Conservation (phyloP, 2,113 vertebrate species). For the Sus scrofa region DNA sequence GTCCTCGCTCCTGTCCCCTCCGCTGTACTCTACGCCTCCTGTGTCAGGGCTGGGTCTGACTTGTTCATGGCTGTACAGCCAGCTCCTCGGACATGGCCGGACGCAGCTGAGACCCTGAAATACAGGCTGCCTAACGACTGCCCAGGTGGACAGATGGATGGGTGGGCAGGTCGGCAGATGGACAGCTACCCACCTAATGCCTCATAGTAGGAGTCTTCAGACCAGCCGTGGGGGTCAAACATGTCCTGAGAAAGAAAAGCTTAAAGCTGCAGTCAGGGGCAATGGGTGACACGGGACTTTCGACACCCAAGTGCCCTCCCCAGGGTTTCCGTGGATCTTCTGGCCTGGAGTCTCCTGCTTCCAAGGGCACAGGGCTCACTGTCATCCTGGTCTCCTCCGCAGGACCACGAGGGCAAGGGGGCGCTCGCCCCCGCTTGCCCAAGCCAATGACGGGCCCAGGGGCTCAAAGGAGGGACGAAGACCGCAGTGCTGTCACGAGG, state of each 20-base stretch:
- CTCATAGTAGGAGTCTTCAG: conserved; percentile 98
- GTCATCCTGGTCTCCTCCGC: neutral
- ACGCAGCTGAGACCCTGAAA: neutral
- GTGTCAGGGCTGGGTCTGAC: neutral
- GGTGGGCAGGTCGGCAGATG: neutral
- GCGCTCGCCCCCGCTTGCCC: neutral
- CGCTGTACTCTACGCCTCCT: neutral
- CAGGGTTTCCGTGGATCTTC: neutral
- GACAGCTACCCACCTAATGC: conserved; percentile 89
- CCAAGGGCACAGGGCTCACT: neutral
- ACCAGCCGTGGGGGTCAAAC: conserved; percentile 99
- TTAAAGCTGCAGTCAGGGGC: neutral
- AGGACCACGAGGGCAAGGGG: rapidly evolving
- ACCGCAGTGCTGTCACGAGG: rapidly evolving
- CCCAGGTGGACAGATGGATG: neutral
- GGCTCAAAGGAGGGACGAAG: neutral
- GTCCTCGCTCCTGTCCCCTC: neutral
- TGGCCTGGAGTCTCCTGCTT: neutral
- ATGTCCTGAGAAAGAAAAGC: conserved; percentile 90
- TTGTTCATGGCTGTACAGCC: neutral
- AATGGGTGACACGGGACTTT: too few relatives aligned
- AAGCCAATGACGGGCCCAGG: neutral
- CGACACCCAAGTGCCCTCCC: neutral
- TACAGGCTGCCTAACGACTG: neutral
- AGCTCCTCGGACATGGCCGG: neutral